Evolutionary conservation across 2,113 vertebrate genomes (phyloP).

Genomic region (Hippoglossus stenolepis): DNA sequence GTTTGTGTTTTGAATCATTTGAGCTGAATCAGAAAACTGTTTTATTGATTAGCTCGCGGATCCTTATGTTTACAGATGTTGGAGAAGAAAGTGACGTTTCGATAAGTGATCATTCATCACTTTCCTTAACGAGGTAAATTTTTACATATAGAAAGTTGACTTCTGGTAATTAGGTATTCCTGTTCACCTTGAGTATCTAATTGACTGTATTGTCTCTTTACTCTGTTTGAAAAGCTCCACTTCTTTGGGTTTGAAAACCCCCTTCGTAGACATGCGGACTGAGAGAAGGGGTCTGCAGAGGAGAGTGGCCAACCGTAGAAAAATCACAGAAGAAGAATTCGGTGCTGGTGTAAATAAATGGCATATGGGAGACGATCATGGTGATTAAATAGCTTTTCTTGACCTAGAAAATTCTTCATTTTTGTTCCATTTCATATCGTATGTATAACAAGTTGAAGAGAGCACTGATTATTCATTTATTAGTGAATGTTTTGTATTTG

Average conservation of each 20-base stretch:
- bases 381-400: not conserved
- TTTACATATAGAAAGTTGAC: too few relatives aligned
- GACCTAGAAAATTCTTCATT: not conserved
- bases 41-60: too few relatives aligned
- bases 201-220: not conserved
- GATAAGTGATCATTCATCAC: constrained; percentile 24
- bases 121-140: constrained; percentile 65
- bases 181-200: not conserved
- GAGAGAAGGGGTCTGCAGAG: constrained; percentile 70
- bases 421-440: not conserved
- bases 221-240: constrained; percentile 53
- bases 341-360: constrained; percentile 69
- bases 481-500: too few relatives aligned
- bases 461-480: too few relatives aligned
- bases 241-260: constrained; percentile 73
- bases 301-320: constrained; percentile 53
- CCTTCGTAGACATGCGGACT: constrained; percentile 53
- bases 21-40: too few relatives aligned
- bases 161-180: not conserved
- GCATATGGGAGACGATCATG: constrained; percentile 43
- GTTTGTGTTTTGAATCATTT: too few relatives aligned
- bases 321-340: constrained; percentile 75
- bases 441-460: too few relatives aligned
- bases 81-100: constrained; percentile 39
- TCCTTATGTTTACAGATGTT: constrained; percentile 44